Evolutionary conservation across 1,140 invertebrate genomes (phyloP).

Genomic region (Doryteuthis pealeii): DNA sequence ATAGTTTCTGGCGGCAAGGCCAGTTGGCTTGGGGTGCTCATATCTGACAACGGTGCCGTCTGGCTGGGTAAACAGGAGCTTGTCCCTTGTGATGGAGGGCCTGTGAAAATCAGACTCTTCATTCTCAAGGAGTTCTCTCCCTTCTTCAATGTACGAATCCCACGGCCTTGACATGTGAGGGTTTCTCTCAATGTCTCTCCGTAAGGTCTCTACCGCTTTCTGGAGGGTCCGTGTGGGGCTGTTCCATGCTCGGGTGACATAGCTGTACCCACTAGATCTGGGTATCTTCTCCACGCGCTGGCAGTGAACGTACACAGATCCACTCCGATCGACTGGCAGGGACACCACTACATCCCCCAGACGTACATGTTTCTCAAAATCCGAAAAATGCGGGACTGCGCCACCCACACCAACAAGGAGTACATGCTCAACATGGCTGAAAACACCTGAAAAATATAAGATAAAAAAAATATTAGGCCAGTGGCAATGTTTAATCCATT

Average conservation of each 20-base stretch:
- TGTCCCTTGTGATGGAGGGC: slow-evolving; percentile 82
- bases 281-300: slow-evolving; percentile 38
- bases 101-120: slow-evolving; percentile 67
- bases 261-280: slow-evolving; percentile 27
- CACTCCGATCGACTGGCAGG: slow-evolving; percentile 52
- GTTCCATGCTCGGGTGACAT: slow-evolving; percentile 34
- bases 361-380: slow-evolving; percentile 87
- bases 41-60: slow-evolving; percentile 93
- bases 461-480: background rate
- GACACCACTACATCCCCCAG: slow-evolving; percentile 95
- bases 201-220: slow-evolving; percentile 32
- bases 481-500: too few relatives aligned
- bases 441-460: slow-evolving; percentile 39
- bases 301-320: slow-evolving; percentile 54
- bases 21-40: slow-evolving; percentile 50
- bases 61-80: slow-evolving; percentile 88
- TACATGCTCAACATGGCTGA: slow-evolving; percentile 69
- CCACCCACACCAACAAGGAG: slow-evolving; percentile 95
- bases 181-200: slow-evolving; percentile 21
- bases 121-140: slow-evolving; percentile 41
- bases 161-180: slow-evolving; percentile 49
- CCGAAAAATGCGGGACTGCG: slow-evolving; percentile 96
- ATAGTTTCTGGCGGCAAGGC: slow-evolving; percentile 16
- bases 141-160: slow-evolving; percentile 74
- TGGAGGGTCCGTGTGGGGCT: slow-evolving; percentile 34